phyloP scores from a whole-genome alignment of 2,888 invertebrate genomes.

The Timema podura region DNA sequence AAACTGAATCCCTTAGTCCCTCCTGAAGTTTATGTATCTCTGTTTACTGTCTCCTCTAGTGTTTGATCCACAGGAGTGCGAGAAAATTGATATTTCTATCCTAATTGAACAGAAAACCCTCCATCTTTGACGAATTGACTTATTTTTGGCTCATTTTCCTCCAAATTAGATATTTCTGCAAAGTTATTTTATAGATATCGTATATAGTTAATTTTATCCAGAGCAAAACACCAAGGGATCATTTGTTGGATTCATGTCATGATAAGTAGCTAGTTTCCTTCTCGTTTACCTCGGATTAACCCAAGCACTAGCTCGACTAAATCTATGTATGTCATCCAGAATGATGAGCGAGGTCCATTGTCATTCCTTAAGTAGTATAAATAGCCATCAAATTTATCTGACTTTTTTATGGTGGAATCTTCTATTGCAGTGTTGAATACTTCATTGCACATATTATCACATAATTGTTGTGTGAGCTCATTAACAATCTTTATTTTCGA shows the following conservation, averaged over 20 bases:
- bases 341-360: neutral
- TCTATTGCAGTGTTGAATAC: neutral
- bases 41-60: neutral
- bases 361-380: neutral
- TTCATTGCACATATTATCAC: neutral
- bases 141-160: neutral
- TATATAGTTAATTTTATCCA: neutral
- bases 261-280: slow-evolving; percentile 5
- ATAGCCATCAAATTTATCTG: neutral
- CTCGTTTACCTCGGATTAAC: neutral
- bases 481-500: too few species aligned
- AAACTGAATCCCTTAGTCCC: neutral
- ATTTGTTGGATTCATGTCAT: neutral
- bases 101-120: neutral
- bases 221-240: slow-evolving; percentile 3
- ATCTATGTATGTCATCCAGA: slow-evolving; percentile 4
- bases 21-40: neutral
- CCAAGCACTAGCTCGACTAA: neutral
- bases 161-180: slow-evolving; percentile 6
- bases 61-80: slow-evolving; percentile 1
- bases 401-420: neutral
- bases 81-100: neutral
- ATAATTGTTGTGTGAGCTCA: too few species aligned
- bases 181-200: neutral
- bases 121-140: neutral